These are phyloP conservation scores for Blomia tropicalis DNA, from an alignment of 2,888 invertebrate genomes.

Conservation along the genomic window DNA sequence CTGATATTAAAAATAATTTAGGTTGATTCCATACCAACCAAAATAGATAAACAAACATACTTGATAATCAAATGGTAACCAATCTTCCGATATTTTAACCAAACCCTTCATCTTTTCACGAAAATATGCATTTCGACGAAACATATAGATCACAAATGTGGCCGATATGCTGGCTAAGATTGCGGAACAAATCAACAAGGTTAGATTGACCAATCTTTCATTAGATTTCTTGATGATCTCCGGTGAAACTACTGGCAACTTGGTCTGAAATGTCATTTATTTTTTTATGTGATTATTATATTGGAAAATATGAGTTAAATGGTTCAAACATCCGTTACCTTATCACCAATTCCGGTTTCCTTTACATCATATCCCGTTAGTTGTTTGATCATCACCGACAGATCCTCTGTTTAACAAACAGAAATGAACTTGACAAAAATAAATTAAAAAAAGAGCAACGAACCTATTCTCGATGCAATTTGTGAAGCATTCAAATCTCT, in stretches of 20 bases:
- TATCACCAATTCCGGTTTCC: constrained; percentile 60
- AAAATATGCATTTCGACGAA: constrained; percentile 56
- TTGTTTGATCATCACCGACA: constrained; percentile 50
- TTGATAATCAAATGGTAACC: constrained; percentile 83
- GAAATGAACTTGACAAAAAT: background rate
- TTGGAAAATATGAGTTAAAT: too few species aligned
- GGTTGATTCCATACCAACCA: background rate
- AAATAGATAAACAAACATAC: constrained; percentile 36
- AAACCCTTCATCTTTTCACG: constrained; percentile 67
- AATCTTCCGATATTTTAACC: constrained; percentile 48
- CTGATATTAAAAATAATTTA: constrained; percentile 34
- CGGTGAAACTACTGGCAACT: constrained; percentile 27
- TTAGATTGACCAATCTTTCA: constrained; percentile 41
- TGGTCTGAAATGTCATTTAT: constrained; percentile 29
- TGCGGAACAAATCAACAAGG: constrained; percentile 48
- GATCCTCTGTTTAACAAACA: constrained; percentile 39
- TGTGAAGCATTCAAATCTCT: constrained; percentile 50
- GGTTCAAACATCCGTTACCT: too few species aligned
- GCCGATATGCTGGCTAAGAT: constrained; percentile 45
- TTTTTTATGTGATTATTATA: too few species aligned
- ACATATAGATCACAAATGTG: constrained; percentile 46
- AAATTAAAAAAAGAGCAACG: constrained; percentile 30
- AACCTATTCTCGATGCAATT: constrained; percentile 51
- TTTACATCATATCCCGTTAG: constrained; percentile 52
- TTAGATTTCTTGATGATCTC: constrained; percentile 31